These are phyloP conservation scores for Ceratotherium simum DNA, from an alignment of 2,113 vertebrate genomes.

Conservation along the genomic window DNA sequence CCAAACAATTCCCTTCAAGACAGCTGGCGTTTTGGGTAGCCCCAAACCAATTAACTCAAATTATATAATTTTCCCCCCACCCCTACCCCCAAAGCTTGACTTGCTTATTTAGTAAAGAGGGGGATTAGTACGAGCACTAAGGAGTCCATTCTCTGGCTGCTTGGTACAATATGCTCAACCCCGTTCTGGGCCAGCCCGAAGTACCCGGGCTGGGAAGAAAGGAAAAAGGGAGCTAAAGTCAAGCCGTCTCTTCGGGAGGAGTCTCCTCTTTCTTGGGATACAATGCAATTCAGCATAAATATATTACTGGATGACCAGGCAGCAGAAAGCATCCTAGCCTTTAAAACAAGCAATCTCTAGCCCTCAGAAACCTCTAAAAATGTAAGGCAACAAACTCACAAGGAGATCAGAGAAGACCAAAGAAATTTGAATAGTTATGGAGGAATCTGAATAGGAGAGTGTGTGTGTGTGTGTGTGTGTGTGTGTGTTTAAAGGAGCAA, in stretches of 20 bases:
- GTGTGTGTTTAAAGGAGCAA: not conserved
- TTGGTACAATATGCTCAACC: slow-evolving; percentile 80
- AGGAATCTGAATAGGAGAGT: not conserved
- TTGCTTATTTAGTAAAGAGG: slow-evolving; percentile 86
- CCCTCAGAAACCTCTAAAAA: slow-evolving; percentile 71
- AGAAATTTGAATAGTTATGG: slow-evolving; percentile 38
- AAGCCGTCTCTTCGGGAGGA: slow-evolving; percentile 76
- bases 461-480: not conserved
- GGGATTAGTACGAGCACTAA: slow-evolving; percentile 85
- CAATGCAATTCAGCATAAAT: slow-evolving; percentile 82
- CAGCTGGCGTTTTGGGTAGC: slow-evolving; percentile 85
- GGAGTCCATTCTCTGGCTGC: slow-evolving; percentile 79
- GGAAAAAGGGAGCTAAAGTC: slow-evolving; percentile 78
- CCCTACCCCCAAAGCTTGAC: slow-evolving; percentile 82
- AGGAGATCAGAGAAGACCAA: slow-evolving; percentile 41
- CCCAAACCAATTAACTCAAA: slow-evolving; percentile 89
- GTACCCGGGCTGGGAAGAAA: slow-evolving; percentile 78
- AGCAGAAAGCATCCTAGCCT: slow-evolving; percentile 1
- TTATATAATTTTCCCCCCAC: slow-evolving; percentile 84
- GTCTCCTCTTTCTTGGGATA: slow-evolving; percentile 77
- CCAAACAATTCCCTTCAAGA: slow-evolving; percentile 85
- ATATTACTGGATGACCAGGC: slow-evolving; percentile 80
- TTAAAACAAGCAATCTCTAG: slow-evolving; percentile 66
- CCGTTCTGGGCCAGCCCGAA: slow-evolving; percentile 77
- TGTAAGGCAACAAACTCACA: slow-evolving; percentile 33